Conservation (phyloP, 2,113 vertebrate species). For the Alces alces region DNA sequence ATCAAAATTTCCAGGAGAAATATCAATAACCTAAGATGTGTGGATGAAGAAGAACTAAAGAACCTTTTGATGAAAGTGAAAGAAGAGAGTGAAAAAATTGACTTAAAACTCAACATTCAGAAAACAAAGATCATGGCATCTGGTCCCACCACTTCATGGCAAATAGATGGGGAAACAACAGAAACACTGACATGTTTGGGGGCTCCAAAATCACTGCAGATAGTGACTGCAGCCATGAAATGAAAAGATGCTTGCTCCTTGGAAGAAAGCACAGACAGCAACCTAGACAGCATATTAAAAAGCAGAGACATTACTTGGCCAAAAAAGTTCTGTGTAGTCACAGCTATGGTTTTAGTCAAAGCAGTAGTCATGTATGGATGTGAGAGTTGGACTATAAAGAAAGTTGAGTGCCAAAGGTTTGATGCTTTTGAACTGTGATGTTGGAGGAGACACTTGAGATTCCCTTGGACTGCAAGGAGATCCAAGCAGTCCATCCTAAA, state of each 20-base stretch:
- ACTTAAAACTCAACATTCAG: background rate
- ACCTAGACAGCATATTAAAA: background rate
- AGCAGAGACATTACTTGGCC: background rate
- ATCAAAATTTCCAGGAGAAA: background rate
- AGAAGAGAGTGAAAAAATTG: background rate
- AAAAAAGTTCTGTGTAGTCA: background rate
- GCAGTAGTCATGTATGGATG: background rate
- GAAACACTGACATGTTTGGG: background rate
- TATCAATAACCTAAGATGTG: background rate
- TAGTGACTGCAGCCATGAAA: background rate
- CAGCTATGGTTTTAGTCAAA: background rate
- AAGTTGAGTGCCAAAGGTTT: background rate
- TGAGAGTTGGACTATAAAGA: background rate
- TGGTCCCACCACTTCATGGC: background rate
- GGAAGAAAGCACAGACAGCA: background rate
- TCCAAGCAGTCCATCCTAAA: background rate
- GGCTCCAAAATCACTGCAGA: background rate
- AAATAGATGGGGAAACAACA: background rate
- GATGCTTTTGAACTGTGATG: background rate
- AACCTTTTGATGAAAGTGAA: background rate
- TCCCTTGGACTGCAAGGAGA: background rate
- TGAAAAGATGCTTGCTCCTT: background rate
- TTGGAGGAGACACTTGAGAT: background rate
- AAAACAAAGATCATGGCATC: background rate
- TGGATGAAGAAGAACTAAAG: background rate